Evolutionary conservation across 2,113 vertebrate genomes (phyloP), one percentile per base, ranked within the genome.

Genomic region (Pedionomus torquatus): DNA sequence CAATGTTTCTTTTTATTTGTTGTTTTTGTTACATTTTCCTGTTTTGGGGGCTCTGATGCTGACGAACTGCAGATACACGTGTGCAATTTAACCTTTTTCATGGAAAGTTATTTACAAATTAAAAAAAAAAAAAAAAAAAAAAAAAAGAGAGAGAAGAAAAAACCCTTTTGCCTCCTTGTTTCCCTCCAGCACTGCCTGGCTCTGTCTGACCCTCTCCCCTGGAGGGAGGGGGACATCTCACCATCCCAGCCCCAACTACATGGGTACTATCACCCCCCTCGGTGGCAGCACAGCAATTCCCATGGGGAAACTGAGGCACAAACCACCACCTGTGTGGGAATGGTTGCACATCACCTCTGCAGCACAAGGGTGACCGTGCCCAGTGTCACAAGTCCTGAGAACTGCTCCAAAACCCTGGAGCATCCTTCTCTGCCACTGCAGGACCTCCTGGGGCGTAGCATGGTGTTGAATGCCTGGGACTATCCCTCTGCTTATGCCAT

Each of bases 31-130:
- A 55, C n/a, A 17, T 90, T 90, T 91, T 93, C 75, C 64, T 92
- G 74, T 37, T 87, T 89, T 37, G 48, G 64, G 71, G 83, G 58
- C 76, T 95, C 44, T 74, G 85, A 82, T 90, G 55, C 63, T 88
- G 94, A 72, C 89, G 33, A 93, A 83, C 57, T 89, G 70, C 92
- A 95, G 96, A 91, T 60, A 66, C 74, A 71, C 0, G 46, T 68
- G 92, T 95, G 78, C 97, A 94, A 83, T 94, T 97, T 97, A 98
- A 97, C 95, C 70, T 96, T 96, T 98, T 97, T 95, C 97, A 97
- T 92, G 94, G 91, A 96, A 97, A 97, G 61, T 96, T 97, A 97
- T 97, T 98, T 97, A 94, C 96, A 95, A 91, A 97, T 79, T 79
- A 35, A 37, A 89, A 83, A 74, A 23, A 54, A 46, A 28, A 90